A percentile compares a stretch with the other conserved stretches of the same genome.
These are phyloP conservation scores for Cosmia trapezina DNA, from an alignment of 2,888 invertebrate species.

Conservation along the genomic window DNA sequence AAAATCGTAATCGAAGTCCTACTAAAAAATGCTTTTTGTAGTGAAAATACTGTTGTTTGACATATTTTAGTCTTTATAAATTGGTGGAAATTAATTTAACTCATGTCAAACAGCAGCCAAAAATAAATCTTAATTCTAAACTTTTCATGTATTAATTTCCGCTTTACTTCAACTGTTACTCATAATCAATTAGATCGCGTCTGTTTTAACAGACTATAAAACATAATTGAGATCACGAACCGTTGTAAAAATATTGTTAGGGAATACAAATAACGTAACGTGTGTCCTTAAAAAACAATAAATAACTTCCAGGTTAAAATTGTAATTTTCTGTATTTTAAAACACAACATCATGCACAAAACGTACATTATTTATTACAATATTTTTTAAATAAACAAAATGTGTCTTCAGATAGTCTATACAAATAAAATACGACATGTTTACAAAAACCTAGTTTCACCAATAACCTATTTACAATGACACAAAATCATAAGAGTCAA, in stretches of 20 bases:
- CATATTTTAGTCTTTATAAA: not conserved
- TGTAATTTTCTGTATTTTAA: not conserved
- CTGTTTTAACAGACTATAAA: conserved; percentile 15
- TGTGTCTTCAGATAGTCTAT: not conserved
- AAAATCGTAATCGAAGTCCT: no score
- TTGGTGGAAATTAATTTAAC: conserved; percentile 7
- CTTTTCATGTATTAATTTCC: not conserved
- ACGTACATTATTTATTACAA: no score
- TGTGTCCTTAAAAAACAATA: not conserved
- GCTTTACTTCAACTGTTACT: not conserved
- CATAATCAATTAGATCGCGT: conserved; percentile 7
- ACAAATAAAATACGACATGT: conserved; percentile 13
- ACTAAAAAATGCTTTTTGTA: not conserved
- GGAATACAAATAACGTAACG: not conserved
- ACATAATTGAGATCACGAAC: conserved; percentile 8
- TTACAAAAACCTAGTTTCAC: conserved; percentile 45
- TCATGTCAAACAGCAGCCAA: not conserved
- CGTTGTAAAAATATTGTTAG: conserved; percentile 2
- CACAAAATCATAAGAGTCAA: conserved; percentile 60
- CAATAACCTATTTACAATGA: conserved; percentile 64
- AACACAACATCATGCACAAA: not conserved
- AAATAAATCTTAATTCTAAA: not conserved
- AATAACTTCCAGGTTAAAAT: not conserved
- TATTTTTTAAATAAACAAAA: not conserved
- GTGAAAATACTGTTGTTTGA: not conserved